A percentile compares a stretch with the other conserved stretches of the same genome.
phyloP scores from a whole-genome alignment of 2,113 vertebrate species.

The Ceyx cyanopectus region DNA sequence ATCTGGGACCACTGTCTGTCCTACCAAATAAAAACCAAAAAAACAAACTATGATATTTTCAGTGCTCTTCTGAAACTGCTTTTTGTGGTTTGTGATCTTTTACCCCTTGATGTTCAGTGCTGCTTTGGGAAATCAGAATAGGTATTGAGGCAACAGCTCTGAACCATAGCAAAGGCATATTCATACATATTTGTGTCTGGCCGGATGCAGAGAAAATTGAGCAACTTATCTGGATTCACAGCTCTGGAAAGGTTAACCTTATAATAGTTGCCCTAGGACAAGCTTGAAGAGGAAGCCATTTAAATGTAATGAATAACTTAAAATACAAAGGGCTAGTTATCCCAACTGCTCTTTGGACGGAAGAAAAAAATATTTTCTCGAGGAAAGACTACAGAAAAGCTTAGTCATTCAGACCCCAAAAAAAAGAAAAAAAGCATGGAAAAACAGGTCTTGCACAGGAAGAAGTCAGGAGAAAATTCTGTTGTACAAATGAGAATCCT shows the following conservation, averaged over 20 bases:
- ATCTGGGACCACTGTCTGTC: background rate
- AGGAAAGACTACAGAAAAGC: constrained; percentile 10
- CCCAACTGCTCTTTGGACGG: background rate
- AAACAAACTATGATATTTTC: background rate
- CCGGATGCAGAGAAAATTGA: background rate
- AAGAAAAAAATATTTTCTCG: constrained; percentile 18
- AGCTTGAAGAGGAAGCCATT: constrained; percentile 43
- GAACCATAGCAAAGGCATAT: background rate
- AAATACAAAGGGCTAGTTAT: constrained; percentile 46
- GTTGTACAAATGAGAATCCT: background rate
- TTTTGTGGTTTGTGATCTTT: background rate
- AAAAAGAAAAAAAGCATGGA: background rate
- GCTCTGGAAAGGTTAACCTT: constrained; percentile 38
- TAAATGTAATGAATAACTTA: constrained; percentile 64
- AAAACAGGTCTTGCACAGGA: background rate
- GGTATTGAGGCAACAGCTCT: background rate
- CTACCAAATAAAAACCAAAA: background rate
- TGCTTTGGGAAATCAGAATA: constrained; percentile 12
- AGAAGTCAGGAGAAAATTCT: constrained; percentile 26
- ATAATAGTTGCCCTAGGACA: constrained; percentile 51
- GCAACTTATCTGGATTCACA: constrained; percentile 13
- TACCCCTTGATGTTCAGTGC: background rate
- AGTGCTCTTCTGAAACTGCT: background rate
- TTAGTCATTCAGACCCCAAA: constrained; percentile 43
- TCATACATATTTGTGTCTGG: background rate